A percentile compares a stretch with the other conserved stretches of the same genome.
phyloP scores from a whole-genome alignment of 1,140 invertebrate species.

The Neodiprion pinetum region DNA sequence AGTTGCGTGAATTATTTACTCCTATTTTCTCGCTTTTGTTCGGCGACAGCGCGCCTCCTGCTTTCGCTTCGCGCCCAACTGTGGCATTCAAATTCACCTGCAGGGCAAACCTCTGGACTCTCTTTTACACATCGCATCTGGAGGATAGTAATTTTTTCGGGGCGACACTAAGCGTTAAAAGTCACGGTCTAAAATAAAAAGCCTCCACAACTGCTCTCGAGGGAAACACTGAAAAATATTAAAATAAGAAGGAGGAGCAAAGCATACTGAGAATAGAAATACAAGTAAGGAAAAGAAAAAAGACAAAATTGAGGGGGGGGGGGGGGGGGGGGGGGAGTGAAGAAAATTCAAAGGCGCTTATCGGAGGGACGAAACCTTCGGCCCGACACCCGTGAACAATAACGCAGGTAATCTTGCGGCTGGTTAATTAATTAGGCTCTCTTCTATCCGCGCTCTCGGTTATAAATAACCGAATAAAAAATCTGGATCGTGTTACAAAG shows the following conservation, averaged over 20 bases:
- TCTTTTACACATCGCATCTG: too few relatives aligned
- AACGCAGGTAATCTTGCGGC: constrained; percentile 11
- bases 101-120: too few relatives aligned
- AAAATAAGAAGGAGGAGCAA: too few relatives aligned
- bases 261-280: too few relatives aligned
- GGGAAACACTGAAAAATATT: too few relatives aligned
- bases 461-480: constrained; percentile 33
- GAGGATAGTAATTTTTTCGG: too few relatives aligned
- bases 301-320: not conserved
- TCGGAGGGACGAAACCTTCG: not conserved
- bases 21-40: not conserved
- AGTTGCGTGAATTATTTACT: not conserved
- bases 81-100: too few relatives aligned
- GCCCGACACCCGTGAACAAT: not conserved
- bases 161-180: too few relatives aligned
- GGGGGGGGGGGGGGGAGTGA: not conserved
- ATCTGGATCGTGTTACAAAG: constrained; percentile 56
- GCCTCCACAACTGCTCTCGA: too few relatives aligned
- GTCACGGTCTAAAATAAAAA: too few relatives aligned
- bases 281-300: too few relatives aligned
- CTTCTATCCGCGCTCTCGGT: constrained; percentile 8
- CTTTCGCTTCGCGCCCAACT: too few relatives aligned
- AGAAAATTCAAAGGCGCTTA: not conserved
- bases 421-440: constrained; percentile 29
- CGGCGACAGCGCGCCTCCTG: not conserved